These are phyloP conservation scores for Drosophila eohydei DNA, from an alignment of 2,888 invertebrate species.

Conservation along the genomic window DNA sequence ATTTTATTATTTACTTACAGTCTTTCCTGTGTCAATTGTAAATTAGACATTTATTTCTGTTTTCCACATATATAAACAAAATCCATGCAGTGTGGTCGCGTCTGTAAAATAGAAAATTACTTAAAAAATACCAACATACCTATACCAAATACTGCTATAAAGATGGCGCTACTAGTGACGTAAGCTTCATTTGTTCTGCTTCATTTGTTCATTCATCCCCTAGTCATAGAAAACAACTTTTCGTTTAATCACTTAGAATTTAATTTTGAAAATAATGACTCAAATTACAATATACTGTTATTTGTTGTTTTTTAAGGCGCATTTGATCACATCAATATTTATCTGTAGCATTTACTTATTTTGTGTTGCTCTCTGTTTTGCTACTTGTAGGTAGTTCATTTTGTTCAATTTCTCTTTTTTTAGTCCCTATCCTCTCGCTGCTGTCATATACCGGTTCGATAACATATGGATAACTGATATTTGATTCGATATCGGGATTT, in stretches of 20 bases:
- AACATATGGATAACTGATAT: constrained; percentile 27
- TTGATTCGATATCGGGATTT: not conserved
- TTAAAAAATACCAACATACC: constrained; percentile 2
- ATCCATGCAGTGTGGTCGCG: constrained; percentile 37
- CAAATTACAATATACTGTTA: not conserved
- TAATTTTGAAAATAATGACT: constrained; percentile 3
- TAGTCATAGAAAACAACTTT: not conserved
- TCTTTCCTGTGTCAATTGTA: constrained; percentile 73
- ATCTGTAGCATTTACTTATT: not conserved
- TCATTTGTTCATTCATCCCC: not conserved
- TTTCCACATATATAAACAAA: constrained; percentile 73
- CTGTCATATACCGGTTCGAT: constrained; percentile 23
- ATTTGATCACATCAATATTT: not conserved
- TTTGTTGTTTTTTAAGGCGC: not conserved
- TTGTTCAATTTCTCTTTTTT: not conserved
- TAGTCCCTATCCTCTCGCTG: not conserved
- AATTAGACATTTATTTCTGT: constrained; percentile 66
- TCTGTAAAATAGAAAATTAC: not conserved
- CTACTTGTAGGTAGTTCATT: not conserved
- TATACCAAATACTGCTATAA: not conserved
- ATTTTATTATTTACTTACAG: constrained; percentile 59
- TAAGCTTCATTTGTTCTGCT: not conserved
- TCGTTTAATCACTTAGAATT: constrained; percentile 28
- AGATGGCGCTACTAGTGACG: not conserved
- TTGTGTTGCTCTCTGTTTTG: not conserved